Evolutionary conservation across 2,113 vertebrate species (phyloP).

Genomic region (Salvator merianae): DNA sequence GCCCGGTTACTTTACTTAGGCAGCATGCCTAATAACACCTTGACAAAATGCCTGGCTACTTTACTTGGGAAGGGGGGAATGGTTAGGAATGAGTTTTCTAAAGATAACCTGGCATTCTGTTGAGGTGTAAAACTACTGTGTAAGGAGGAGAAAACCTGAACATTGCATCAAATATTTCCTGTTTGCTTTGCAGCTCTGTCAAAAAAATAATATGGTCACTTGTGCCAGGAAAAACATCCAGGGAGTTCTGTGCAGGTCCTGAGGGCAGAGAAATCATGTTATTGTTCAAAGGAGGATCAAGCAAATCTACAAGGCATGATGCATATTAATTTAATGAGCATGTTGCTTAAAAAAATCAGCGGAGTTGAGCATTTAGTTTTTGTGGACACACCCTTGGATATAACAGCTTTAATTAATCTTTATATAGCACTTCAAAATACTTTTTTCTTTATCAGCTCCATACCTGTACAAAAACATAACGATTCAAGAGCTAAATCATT

Average conservation of each 20-base stretch:
- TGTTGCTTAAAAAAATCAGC: neutral
- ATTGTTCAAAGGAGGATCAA: conserved; percentile 50
- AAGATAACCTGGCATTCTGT: conserved; percentile 49
- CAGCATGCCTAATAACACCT: neutral
- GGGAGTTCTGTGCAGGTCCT: conserved; percentile 41
- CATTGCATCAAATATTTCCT: conserved; percentile 20
- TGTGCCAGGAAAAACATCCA: conserved; percentile 59
- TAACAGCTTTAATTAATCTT: conserved; percentile 24
- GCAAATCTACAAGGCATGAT: conserved; percentile 35
- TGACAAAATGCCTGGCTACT: neutral
- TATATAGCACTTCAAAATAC: neutral
- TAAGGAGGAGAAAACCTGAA: conserved; percentile 44
- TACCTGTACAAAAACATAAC: neutral
- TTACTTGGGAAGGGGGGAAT: no score
- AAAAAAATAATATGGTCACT: conserved; percentile 16
- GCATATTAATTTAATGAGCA: neutral
- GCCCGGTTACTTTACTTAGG: conserved; percentile 28
- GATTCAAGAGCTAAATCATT: neutral
- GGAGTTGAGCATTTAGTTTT: conserved; percentile 11
- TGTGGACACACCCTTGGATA: neutral
- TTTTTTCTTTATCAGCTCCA: neutral
- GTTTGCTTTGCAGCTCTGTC: conserved; percentile 52
- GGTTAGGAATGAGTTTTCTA: conserved; percentile 48
- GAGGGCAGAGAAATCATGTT: conserved; percentile 56
- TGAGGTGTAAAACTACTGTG: conserved; percentile 42